Percentiles rank a stretch among this genome's conserved stretches.
Evolutionary conservation across 2,888 invertebrate genomes (phyloP).

Genomic region (Andrena hattorfiana): DNA sequence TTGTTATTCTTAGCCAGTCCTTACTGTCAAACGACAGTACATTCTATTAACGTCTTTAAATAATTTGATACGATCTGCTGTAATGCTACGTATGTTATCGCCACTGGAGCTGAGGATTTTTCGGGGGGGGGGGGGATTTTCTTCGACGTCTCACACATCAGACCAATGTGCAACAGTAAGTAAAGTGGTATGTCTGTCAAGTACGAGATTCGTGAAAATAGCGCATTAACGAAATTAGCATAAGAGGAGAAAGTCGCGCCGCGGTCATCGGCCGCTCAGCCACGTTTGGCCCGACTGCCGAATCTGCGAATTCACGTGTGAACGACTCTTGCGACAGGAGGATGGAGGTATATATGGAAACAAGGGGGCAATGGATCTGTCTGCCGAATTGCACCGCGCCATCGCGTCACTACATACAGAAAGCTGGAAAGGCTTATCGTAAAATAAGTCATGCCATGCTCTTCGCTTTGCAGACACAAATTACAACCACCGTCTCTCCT

Average conservation of each 20-base stretch:
- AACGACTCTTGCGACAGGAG: conserved; percentile 46
- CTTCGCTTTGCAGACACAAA: neutral
- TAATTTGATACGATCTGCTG: conserved; percentile 36
- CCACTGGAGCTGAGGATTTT: conserved; percentile 14
- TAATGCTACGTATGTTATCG: conserved; percentile 43
- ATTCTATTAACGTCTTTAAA: too few species aligned
- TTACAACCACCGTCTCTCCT: neutral
- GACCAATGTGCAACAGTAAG: conserved; percentile 36
- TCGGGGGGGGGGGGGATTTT: neutral
- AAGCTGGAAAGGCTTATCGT: neutral
- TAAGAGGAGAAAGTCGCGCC: conserved; percentile 83
- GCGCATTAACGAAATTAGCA: conserved; percentile 83
- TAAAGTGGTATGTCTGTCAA: conserved; percentile 55
- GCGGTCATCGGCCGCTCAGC: conserved; percentile 78
- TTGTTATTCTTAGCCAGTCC: too few species aligned
- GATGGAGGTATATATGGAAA: conserved; percentile 27
- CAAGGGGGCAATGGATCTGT: neutral
- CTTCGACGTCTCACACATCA: conserved; percentile 36
- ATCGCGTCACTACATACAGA: neutral
- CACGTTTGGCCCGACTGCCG: conserved; percentile 68
- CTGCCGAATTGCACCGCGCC: neutral
- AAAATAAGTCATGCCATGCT: conserved; percentile 11
- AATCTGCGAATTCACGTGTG: conserved; percentile 70
- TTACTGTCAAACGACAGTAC: too few species aligned
- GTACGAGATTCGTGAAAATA: conserved; percentile 76